Evolutionary conservation across 1,140 invertebrate genomes (phyloP).

Genomic region (Lethocerus indicus): DNA sequence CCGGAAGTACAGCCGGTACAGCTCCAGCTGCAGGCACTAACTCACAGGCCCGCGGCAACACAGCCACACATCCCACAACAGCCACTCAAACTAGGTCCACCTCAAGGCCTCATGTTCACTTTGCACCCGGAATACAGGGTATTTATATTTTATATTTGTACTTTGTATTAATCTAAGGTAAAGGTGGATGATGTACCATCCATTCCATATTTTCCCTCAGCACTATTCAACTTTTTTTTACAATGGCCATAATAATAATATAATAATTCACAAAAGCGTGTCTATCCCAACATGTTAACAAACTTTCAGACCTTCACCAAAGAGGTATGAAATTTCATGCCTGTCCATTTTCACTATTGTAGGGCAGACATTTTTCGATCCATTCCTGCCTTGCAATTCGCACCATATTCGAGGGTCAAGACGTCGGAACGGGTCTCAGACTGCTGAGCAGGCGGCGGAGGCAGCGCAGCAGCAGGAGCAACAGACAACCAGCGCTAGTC

Average conservation of each 20-base stretch:
- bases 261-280: too few relatives aligned
- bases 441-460: neutral
- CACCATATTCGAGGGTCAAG: constrained; percentile 31
- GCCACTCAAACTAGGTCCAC: constrained; percentile 43
- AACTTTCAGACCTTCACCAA: too few relatives aligned
- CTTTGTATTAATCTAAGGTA: too few relatives aligned
- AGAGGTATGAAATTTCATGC: neutral
- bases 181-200: too few relatives aligned
- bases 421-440: too few relatives aligned
- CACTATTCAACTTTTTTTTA: too few relatives aligned
- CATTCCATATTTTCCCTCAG: too few relatives aligned
- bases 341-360: neutral
- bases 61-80: constrained; percentile 44
- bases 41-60: constrained; percentile 30
- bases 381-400: constrained; percentile 48
- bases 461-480: neutral
- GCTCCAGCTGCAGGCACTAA: constrained; percentile 11
- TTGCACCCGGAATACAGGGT: constrained; percentile 21
- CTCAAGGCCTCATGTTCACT: constrained; percentile 41
- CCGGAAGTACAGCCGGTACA: neutral
- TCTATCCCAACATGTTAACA: too few relatives aligned
- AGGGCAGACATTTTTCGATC: constrained; percentile 31
- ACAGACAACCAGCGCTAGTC: neutral
- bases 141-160: too few relatives aligned
- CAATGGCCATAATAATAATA: too few relatives aligned